These are phyloP conservation scores for Semotilus atromaculatus DNA, from an alignment of 2,797 vertebrate genomes.

Conservation along the genomic window DNA sequence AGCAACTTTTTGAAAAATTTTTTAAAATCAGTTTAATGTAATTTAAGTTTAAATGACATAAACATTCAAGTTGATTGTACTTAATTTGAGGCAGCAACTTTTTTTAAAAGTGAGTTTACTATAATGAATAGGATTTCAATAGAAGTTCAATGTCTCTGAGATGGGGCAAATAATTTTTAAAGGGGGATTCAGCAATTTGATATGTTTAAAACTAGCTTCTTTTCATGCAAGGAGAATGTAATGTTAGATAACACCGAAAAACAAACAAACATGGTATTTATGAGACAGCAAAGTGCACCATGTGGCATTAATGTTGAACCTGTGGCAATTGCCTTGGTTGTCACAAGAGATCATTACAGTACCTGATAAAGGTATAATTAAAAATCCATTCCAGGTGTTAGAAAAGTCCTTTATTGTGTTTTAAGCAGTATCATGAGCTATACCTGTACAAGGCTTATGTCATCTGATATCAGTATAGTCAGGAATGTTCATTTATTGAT, in stretches of 20 bases:
- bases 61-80: too few relatives aligned
- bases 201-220: conserved; percentile 22
- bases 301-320: not conserved
- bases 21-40: too few relatives aligned
- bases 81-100: too few relatives aligned
- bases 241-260: not conserved
- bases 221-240: conserved; percentile 35
- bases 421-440: not conserved
- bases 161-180: not conserved
- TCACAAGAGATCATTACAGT: conserved; percentile 32
- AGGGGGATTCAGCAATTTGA: not conserved
- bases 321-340: conserved; percentile 3
- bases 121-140: not conserved
- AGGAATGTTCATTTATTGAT: conserved; percentile 15
- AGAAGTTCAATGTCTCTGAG: not conserved
- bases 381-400: conserved; percentile 32
- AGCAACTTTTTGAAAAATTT: too few relatives aligned
- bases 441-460: not conserved
- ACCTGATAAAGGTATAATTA: conserved; percentile 49
- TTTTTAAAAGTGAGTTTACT: not conserved
- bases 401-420: conserved; percentile 1
- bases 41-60: too few relatives aligned
- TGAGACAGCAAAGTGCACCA: not conserved
- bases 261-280: not conserved
- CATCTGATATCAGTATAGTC: not conserved